phyloP scores from a whole-genome alignment of 2,113 vertebrate species.

The Gavialis gangeticus region DNA sequence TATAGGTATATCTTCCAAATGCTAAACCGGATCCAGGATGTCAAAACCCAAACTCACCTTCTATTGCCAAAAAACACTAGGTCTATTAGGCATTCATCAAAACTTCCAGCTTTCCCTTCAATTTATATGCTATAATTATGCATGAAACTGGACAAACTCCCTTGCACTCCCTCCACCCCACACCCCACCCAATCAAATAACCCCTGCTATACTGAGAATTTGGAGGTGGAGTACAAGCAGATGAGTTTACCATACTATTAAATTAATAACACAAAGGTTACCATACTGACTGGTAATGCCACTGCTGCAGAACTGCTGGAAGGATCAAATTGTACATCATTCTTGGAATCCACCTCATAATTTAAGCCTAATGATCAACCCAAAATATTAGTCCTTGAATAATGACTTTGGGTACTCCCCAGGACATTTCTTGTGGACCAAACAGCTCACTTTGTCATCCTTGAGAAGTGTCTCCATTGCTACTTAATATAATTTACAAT shows the following conservation, averaged over 20 bases:
- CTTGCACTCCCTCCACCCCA: too few relatives aligned
- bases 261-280: not conserved
- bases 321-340: not conserved
- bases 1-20: too few relatives aligned
- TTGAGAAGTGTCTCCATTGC: too few relatives aligned
- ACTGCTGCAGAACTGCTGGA: fast-evolving
- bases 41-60: not conserved
- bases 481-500: too few relatives aligned
- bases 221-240: not conserved
- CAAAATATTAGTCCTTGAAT: not conserved
- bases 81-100: not conserved
- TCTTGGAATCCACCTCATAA: not conserved
- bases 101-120: not conserved
- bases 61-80: not conserved
- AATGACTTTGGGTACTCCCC: not conserved
- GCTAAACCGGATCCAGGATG: fast-evolving
- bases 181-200: not conserved
- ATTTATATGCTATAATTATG: not conserved
- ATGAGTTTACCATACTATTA: not conserved
- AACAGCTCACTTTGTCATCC: too few relatives aligned
- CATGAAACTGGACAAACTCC: not conserved
- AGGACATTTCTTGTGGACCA: too few relatives aligned
- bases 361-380: not conserved
- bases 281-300: not conserved
- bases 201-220: not conserved